Conservation (phyloP, 2,113 vertebrate species). For the Ageneiosus marmoratus region DNA sequence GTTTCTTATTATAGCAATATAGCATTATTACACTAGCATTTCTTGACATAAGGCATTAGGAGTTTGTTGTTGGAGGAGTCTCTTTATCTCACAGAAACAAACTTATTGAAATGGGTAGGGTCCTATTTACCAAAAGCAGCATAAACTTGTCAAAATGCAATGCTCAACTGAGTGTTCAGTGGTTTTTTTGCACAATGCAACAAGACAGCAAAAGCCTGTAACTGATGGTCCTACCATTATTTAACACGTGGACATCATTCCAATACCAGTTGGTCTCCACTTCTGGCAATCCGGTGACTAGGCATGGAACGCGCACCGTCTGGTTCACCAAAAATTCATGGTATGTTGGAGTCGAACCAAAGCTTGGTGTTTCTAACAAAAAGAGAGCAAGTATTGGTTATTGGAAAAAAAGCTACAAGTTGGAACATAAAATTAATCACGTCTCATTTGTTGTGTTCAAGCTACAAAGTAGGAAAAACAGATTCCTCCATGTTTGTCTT, state of each 20-base stretch:
- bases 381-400: neutral
- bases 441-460: neutral
- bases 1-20: neutral
- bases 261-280: constrained; percentile 66
- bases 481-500: neutral
- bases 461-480: neutral
- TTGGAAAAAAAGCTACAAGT: neutral
- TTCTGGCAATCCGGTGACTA: constrained; percentile 62
- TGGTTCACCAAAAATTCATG: constrained; percentile 72
- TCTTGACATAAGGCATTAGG: neutral
- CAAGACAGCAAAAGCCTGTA: constrained; percentile 34
- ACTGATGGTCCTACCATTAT: constrained; percentile 60
- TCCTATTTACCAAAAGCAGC: neutral
- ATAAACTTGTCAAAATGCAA: too few species aligned
- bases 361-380: constrained; percentile 63
- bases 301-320: constrained; percentile 61
- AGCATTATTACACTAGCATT: neutral
- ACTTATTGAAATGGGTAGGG: neutral
- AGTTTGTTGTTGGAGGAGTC: neutral
- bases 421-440: neutral
- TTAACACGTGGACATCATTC: constrained; percentile 35
- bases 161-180: too few species aligned
- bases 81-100: neutral
- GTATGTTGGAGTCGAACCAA: constrained; percentile 57
- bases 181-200: neutral